phyloP scores from a whole-genome alignment of 92 coral and sea anemone genomes.

The Virgularia gustaviana region DNA sequence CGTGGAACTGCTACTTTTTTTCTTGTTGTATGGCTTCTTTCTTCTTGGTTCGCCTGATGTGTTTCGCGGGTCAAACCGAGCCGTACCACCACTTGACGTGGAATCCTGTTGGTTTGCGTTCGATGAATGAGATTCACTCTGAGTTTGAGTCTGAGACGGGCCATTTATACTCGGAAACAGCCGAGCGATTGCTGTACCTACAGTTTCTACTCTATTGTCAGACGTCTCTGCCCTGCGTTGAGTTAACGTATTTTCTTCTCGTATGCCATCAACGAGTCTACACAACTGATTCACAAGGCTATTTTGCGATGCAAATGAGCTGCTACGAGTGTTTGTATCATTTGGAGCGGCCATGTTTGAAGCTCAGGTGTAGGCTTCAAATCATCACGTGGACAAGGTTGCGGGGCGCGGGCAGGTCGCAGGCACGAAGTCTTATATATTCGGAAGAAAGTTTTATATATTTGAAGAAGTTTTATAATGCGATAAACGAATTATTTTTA shows the following conservation, averaged over 20 bases:
- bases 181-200: not conserved
- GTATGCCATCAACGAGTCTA: conserved; percentile 1
- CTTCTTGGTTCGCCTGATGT: no score
- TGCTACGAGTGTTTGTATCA: not conserved
- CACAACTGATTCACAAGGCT: conserved; percentile 1
- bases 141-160: not conserved
- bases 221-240: conserved; percentile 1
- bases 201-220: not conserved
- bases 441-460: no score
- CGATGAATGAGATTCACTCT: no score
- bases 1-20: conserved; percentile 45
- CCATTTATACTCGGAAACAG: conserved; percentile 1
- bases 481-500: no score
- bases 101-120: no score
- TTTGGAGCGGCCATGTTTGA: conserved; percentile 3
- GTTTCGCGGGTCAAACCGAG: no score
- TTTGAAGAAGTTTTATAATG: no score
- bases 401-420: no score
- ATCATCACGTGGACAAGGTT: no score
- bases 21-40: not conserved
- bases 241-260: not conserved
- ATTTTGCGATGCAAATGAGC: conserved; percentile 2
- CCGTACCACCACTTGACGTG: no score
- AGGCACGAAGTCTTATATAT: no score
- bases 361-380: no score